Evolutionary conservation across 1,140 invertebrate genomes (phyloP), one percentile per base, ranked within the genome.

Genomic region (Drosophila persimilis): DNA sequence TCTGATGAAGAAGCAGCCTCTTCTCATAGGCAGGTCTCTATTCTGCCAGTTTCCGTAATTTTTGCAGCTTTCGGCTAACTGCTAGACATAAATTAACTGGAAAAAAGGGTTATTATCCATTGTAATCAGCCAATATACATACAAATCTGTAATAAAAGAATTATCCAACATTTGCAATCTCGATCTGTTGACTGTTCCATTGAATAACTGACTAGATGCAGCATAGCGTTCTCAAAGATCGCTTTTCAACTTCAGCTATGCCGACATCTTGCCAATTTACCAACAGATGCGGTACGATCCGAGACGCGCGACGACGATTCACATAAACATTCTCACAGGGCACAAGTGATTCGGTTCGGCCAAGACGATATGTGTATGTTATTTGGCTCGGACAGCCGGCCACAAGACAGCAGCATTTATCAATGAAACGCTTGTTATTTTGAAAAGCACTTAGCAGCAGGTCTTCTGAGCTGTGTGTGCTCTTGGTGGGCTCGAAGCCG

Each of bases 191-290:
- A 80, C 29, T 88, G 66, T 83, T 90, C 89, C 74, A 79, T 88
- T 89, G 89, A 89, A 77, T 51, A 90, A 90, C 90, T 90, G 89
- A 90, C 89, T 89, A 90, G 89, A 90, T 90, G 89, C 85, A 90
- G 89, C 89, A 90, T 90, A 90, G 89, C 89, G 86, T 66, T 74
- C 60, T 77, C 15, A 66, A 71, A 78, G 48, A 54, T 60, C 75
- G 80, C 73, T 80, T 65, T 79, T 24, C 66, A 88, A 90, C 72
- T 58, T 90, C 89, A 90, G 89, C 89, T 90, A 90, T 90, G 89
- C 89, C 89, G 89, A 90, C 89, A 90, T 90, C 89, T 90, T 90
- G 89, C 89, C 89, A 90, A 88, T 86, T 90, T 67, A 74, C 58
- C 85, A 89, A 90, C 69, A 70, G 89, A 84, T 74, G 63, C 57